Conservation (phyloP, 1,140 invertebrate species). For the Atta texana region DNA sequence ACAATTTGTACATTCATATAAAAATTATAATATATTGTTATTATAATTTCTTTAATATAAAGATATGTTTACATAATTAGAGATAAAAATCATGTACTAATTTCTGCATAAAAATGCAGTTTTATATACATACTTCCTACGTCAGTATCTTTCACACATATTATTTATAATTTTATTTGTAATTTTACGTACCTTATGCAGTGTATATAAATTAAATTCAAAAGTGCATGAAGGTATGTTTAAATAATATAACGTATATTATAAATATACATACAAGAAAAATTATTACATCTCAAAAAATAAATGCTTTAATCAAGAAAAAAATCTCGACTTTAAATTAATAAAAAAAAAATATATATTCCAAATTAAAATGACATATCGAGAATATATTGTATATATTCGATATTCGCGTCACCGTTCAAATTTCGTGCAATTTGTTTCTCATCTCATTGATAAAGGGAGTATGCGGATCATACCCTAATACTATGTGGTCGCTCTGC, state of each 20-base stretch:
- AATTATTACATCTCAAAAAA: not conserved
- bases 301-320: not conserved
- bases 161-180: no score
- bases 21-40: no score
- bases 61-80: no score
- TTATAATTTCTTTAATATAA: no score
- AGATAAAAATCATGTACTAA: no score
- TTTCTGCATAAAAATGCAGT: no score
- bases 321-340: slow-evolving; percentile 17
- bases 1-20: no score
- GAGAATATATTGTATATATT: not conserved
- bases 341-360: not conserved
- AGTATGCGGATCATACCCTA: slow-evolving; percentile 8
- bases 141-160: no score
- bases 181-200: no score
- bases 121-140: no score
- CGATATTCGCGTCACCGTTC: not conserved
- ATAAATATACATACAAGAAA: not conserved
- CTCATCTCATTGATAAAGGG: not conserved
- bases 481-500: not conserved
- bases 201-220: not conserved
- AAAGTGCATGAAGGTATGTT: not conserved
- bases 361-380: not conserved
- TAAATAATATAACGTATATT: no score
- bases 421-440: not conserved